These are phyloP conservation scores for Drosophila lini DNA, from an alignment of 1,140 invertebrate species.

Conservation along the genomic window DNA sequence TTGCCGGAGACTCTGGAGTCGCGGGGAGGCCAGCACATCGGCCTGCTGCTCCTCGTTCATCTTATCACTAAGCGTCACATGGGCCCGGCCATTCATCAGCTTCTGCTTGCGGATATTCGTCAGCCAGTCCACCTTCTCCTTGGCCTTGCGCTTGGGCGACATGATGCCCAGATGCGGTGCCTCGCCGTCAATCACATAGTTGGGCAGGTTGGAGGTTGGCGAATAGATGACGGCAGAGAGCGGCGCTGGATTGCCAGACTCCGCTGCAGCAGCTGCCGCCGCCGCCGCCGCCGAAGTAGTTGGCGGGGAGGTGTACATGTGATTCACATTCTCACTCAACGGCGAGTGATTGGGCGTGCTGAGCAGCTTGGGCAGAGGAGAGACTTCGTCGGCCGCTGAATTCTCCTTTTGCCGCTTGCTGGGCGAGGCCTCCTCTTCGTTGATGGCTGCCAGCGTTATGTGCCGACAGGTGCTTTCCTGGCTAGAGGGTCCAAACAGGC, in stretches of 20 bases:
- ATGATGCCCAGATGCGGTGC: conserved; percentile 89
- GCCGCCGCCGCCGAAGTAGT: conserved; percentile 55
- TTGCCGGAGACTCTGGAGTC: conserved; percentile 70
- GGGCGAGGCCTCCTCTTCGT: conserved; percentile 49
- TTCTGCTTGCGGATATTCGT: conserved; percentile 88
- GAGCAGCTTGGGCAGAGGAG: conserved; percentile 36
- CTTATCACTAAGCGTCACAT: conserved; percentile 67
- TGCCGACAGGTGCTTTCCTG: conserved; percentile 25
- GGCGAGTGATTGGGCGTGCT: conserved; percentile 57
- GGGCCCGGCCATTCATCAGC: conserved; percentile 62
- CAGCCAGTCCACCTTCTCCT: conserved; percentile 89
- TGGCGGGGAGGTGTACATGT: conserved; percentile 68
- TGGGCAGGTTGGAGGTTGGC: conserved; percentile 90
- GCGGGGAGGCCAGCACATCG: conserved; percentile 66
- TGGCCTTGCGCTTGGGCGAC: conserved; percentile 88
- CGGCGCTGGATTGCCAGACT: neutral
- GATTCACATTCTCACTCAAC: conserved; percentile 63
- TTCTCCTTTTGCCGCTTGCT: conserved; percentile 68
- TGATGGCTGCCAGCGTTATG: conserved; percentile 51
- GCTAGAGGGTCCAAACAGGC: conserved; percentile 63
- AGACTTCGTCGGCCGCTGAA: conserved; percentile 42
- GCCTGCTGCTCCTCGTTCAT: conserved; percentile 57
- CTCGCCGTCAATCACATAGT: conserved; percentile 90
- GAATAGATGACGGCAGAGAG: conserved; percentile 85
- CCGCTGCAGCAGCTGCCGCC: conserved; percentile 20